These are phyloP conservation scores for Pseudoatta argentina DNA, from an alignment of 1,140 invertebrate species.

Conservation along the genomic window DNA sequence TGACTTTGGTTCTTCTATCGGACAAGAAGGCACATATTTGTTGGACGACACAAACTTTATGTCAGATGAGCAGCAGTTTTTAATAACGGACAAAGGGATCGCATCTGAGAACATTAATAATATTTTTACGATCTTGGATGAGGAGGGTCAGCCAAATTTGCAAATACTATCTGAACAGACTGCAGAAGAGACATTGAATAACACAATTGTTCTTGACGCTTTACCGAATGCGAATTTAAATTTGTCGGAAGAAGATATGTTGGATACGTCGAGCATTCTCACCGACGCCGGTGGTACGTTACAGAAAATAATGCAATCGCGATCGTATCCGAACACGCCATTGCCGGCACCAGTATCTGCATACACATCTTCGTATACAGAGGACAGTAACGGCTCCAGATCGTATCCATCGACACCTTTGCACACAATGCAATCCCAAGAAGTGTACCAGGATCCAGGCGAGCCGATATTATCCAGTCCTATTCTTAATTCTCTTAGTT, in stretches of 20 bases:
- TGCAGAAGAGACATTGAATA: conserved; percentile 72
- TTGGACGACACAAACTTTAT: conserved; percentile 83
- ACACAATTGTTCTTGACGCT: conserved; percentile 73
- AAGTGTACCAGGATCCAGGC: conserved; percentile 80
- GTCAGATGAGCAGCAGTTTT: conserved; percentile 80
- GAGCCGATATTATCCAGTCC: conserved; percentile 85
- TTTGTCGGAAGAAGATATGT: conserved; percentile 72
- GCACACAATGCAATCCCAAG: conserved; percentile 77
- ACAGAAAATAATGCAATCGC: conserved; percentile 81
- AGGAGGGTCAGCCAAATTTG: conserved; percentile 77
- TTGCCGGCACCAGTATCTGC: conserved; percentile 77
- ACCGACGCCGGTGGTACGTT: conserved; percentile 67
- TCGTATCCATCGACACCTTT: conserved; percentile 85
- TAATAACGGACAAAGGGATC: conserved; percentile 83
- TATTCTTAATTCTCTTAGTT: conserved; percentile 82
- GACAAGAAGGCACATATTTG: conserved; percentile 85
- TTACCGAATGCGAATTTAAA: conserved; percentile 77
- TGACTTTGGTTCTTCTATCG: conserved; percentile 88
- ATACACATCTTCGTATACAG: conserved; percentile 72
- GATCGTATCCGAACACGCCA: conserved; percentile 86
- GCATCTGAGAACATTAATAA: conserved; percentile 84
- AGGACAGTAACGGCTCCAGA: conserved; percentile 82
- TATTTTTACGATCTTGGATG: conserved; percentile 83
- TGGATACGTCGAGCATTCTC: conserved; percentile 74
- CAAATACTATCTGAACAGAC: conserved; percentile 79